Evolutionary conservation across 2,888 invertebrate species (phyloP).

Genomic region (Notodonta dromedarius): DNA sequence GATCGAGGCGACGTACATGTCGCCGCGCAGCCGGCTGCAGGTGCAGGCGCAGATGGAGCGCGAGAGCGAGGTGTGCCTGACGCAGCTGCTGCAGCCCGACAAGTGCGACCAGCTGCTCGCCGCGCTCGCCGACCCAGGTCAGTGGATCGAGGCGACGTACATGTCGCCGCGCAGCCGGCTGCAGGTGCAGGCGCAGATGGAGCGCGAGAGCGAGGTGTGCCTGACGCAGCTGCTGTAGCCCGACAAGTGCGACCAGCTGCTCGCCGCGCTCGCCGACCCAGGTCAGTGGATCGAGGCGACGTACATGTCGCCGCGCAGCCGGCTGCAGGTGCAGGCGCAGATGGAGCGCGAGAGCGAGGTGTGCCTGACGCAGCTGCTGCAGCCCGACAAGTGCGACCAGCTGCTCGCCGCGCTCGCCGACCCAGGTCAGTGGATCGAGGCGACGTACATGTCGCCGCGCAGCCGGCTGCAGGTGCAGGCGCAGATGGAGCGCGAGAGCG

Average conservation of each 20-base stretch:
- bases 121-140: constrained; percentile 20
- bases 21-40: constrained; percentile 85
- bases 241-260: constrained; percentile 83
- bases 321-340: constrained; percentile 89
- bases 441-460: constrained; percentile 88
- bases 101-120: constrained; percentile 83
- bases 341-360: constrained; percentile 93
- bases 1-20: constrained; percentile 89
- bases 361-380: constrained; percentile 84
- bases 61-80: constrained; percentile 90
- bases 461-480: constrained; percentile 89
- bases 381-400: constrained; percentile 81
- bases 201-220: constrained; percentile 91
- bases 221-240: constrained; percentile 83
- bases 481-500: constrained; percentile 92
- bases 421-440: constrained; percentile 89
- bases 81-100: constrained; percentile 76
- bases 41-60: constrained; percentile 92
- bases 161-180: constrained; percentile 86
- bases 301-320: constrained; percentile 88
- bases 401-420: constrained; percentile 59
- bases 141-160: constrained; percentile 90
- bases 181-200: constrained; percentile 91
- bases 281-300: constrained; percentile 88
- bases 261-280: constrained; percentile 41